Percentiles rank a stretch among this genome's conserved stretches.
Evolutionary conservation across 2,113 vertebrate species (phyloP).

Genomic region (Phaethon lepturus): DNA sequence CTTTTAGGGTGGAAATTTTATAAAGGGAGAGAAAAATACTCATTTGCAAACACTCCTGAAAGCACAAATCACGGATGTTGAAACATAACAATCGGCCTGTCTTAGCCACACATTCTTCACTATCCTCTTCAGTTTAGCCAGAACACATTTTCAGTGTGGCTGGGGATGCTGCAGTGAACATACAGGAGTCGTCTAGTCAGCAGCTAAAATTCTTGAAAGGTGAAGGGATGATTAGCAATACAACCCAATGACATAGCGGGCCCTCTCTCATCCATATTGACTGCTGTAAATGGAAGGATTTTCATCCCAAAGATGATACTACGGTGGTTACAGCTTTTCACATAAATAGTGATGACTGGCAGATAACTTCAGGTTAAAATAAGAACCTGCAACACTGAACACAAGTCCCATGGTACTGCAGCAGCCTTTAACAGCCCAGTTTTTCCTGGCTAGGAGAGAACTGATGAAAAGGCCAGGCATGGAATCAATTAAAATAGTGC

Average conservation of each 20-base stretch:
- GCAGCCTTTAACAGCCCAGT: slow-evolving; percentile 45
- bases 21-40: not conserved
- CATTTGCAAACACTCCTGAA: not conserved
- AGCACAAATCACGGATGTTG: not conserved
- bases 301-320: not conserved
- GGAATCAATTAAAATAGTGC: slow-evolving; percentile 56
- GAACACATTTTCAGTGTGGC: not conserved
- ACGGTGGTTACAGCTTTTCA: not conserved
- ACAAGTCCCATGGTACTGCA: slow-evolving; percentile 36
- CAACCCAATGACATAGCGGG: not conserved
- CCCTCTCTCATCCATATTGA: not conserved
- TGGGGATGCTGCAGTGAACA: not conserved
- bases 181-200: not conserved
- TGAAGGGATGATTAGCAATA: not conserved
- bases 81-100: not conserved
- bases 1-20: not conserved
- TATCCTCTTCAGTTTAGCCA: not conserved
- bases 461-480: slow-evolving; percentile 46
- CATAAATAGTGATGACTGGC: not conserved
- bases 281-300: slow-evolving; percentile 1
- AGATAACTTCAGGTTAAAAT: slow-evolving; percentile 43
- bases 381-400: slow-evolving; percentile 48
- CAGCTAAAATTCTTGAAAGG: not conserved
- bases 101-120: not conserved
- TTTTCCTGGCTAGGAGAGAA: slow-evolving; percentile 35